A percentile compares a stretch with the other conserved stretches of the same genome.
These are phyloP conservation scores for Tryphoninae sp. DNA, from an alignment of 2,888 invertebrate genomes.

Conservation along the genomic window DNA sequence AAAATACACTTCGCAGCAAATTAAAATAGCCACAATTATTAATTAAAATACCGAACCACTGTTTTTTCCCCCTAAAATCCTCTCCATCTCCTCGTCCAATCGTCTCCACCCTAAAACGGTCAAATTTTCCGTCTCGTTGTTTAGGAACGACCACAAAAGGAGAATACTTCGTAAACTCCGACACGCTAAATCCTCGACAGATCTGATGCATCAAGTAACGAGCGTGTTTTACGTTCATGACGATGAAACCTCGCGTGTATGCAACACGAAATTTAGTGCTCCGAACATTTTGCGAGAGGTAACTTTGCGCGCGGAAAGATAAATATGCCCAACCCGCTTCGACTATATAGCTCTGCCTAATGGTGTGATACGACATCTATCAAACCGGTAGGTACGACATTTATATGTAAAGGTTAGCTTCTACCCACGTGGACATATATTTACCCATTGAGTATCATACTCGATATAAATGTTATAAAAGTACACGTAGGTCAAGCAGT, in stretches of 20 bases:
- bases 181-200: neutral
- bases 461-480: neutral
- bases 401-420: neutral
- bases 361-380: no score
- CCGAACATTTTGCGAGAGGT: neutral
- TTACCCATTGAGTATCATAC: neutral
- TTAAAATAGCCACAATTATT: no score
- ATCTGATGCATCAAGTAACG: neutral
- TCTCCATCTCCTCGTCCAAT: no score
- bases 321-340: neutral
- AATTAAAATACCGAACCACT: no score
- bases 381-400: neutral
- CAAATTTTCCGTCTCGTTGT: no score
- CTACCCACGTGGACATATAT: neutral
- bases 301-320: neutral
- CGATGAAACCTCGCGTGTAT: neutral
- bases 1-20: no score
- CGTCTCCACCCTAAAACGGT: no score
- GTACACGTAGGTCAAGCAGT: neutral
- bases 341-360: neutral
- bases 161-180: neutral
- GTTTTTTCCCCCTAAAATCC: no score
- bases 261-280: neutral
- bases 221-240: slow-evolving; percentile 1
- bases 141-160: no score